Evolutionary conservation across 1,140 invertebrate genomes (phyloP), one percentile per base, ranked within the genome.

Genomic region (Wiebesia pumilae): DNA sequence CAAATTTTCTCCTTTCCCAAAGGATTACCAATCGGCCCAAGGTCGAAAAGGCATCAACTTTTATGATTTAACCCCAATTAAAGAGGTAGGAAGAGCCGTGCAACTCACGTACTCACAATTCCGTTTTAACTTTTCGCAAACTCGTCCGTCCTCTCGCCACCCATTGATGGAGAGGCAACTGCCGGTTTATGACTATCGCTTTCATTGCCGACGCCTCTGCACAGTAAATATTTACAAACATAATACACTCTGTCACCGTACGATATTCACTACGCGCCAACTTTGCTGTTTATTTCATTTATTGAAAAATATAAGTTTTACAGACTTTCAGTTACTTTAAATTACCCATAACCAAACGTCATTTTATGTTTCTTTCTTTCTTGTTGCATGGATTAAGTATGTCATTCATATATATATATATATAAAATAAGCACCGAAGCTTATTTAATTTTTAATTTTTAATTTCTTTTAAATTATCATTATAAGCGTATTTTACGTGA

Each of bases 21-120:
- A 91, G 90, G 89, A 90, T 92, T 91, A 86, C 69, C 75, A 43
- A 78, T 71, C 86, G 90, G 89, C 88, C 47, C 86, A 85, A 89
- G 88, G 79, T 84, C 79, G 40, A 88, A 82, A 86, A 84, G 71
- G 85, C 84, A 62, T 0, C 35, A 1, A 78, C 54, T 90, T 92
- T 91, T 90, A 91, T 83, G 90, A 90, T 92, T 92, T 92, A 92
- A 92, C 91, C 91, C 92, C 91, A 92, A 92, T 93, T 93, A 90
- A 92, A 91, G 91, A 92, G 91, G 91, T 91, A 92, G 84, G 65
- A 73, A 87, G 87, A 86, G 85, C 79, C 73, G 82, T 6, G 54
- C 3, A 2, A 10, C 51, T 30, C 51, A 51, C 47, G 35, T 14
- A 82, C 85, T 87, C 38, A 38, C 71, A 38, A 43, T 43, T 40